A percentile compares a stretch with the other conserved stretches of the same genome.
phyloP scores from a whole-genome alignment of 2,888 invertebrate genomes.

The Parthenolecanium corni region DNA sequence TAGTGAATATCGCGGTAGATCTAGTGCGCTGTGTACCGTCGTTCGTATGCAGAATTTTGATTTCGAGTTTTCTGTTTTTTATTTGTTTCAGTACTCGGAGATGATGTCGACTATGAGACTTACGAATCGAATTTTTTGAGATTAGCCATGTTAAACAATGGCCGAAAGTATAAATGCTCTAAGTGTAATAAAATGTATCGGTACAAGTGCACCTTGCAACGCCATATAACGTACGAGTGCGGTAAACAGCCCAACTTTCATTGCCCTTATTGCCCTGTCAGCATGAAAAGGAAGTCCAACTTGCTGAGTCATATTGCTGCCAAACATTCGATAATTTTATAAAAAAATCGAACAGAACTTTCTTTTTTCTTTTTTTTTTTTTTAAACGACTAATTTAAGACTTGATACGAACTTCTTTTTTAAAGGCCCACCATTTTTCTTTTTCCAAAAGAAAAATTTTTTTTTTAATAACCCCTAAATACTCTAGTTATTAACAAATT shows the following conservation, averaged over 20 bases:
- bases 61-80: neutral
- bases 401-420: neutral
- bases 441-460: neutral
- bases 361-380: neutral
- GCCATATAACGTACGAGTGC: conserved; percentile 29
- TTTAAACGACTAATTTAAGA: neutral
- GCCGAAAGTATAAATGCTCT: conserved; percentile 27
- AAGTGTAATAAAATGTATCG: conserved; percentile 29
- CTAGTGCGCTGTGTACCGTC: no score
- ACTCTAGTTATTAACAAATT: conserved; percentile 15
- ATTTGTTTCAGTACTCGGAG: conserved; percentile 21
- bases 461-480: conserved; percentile 13
- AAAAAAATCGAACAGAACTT: neutral
- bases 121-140: conserved; percentile 27
- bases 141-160: conserved; percentile 22
- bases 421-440: neutral
- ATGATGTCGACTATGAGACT: conserved; percentile 19
- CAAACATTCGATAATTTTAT: conserved; percentile 28
- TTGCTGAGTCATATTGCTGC: conserved; percentile 27
- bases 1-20: no score
- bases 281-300: conserved; percentile 27
- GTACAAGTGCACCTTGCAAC: conserved; percentile 22
- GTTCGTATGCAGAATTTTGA: neutral
- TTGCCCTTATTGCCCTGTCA: conserved; percentile 26
- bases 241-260: conserved; percentile 30